A percentile compares a stretch with the other conserved stretches of the same genome.
These are phyloP conservation scores for Callosobruchus maculatus DNA, from an alignment of 2,888 invertebrate genomes.

Conservation along the genomic window DNA sequence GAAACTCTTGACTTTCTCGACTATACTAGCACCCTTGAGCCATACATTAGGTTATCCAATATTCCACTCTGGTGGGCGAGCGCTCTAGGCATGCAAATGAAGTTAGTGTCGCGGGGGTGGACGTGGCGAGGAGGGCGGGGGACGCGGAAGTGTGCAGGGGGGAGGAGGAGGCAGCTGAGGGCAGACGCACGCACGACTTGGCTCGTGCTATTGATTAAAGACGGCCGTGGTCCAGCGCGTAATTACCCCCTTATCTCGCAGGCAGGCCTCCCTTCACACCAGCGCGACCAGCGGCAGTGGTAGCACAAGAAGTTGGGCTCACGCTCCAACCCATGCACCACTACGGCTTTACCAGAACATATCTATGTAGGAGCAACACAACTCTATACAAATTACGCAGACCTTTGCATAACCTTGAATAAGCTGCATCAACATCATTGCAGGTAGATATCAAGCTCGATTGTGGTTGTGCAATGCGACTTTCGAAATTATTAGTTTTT, in stretches of 20 bases:
- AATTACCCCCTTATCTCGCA: conserved; percentile 46
- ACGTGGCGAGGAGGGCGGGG: conserved; percentile 11
- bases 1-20: background rate
- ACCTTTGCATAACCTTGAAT: no score
- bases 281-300: background rate
- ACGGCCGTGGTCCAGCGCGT: conserved; percentile 50
- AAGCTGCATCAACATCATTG: no score
- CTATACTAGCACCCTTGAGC: conserved; percentile 21
- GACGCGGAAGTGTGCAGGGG: conserved; percentile 14
- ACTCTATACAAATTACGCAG: no score
- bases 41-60: conserved; percentile 47
- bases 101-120: conserved; percentile 45
- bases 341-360: no score
- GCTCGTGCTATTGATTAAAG: conserved; percentile 50
- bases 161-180: conserved; percentile 18
- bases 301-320: background rate
- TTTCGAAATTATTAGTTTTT: no score
- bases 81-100: conserved; percentile 52
- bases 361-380: no score
- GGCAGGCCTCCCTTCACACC: background rate
- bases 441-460: no score
- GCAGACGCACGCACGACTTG: conserved; percentile 38
- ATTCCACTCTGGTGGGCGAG: conserved; percentile 50
- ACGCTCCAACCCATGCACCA: no score
- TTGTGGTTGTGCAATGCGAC: no score